Evolutionary conservation across 1,140 invertebrate genomes (phyloP), one percentile per base, ranked within the genome.

Genomic region (Uloborus diversus): DNA sequence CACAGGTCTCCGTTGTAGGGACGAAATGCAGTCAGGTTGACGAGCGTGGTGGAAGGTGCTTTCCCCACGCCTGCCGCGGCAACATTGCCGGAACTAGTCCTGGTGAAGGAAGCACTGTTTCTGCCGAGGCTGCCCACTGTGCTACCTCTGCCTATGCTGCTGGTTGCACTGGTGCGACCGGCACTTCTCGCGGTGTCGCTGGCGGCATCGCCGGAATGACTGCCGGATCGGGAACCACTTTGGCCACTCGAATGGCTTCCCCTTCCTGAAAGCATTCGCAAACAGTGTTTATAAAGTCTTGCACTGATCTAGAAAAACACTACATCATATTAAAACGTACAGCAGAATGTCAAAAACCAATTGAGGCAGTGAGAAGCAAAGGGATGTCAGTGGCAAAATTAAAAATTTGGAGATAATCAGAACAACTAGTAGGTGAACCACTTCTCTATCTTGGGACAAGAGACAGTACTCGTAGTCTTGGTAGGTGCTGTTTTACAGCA

Each of bases 51-150:
- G 4, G 79, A 75, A 23, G 79, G 56, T 49, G 81, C 64, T 66
- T 81, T 82, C 1, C 57, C 59, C 1, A 73, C 30, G 25, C 79
- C 47, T 11, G 69, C 33, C 1, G 70, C 25, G 13, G 81, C 66
- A 13, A 82, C 57, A 33, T 73, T 82, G 7, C 82, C 80, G 11
- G 76, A 79, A 73, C 65, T 79, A 33, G 82, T 82, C n/a, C 82
- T 56, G 17, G 80, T 78, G 56, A 81, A 81, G 14, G 78, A 75
- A 11, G 71, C 71, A 64, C 70, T 76, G n/a, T 81, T 82, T 20
- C 79, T 56, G 14, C 81, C 81, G 0, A 82, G 49, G 49, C 81
- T 82, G 25, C 68, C 68, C 4, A 80, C 65, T 32, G 80, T 81
- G n/a, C 79, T 81, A 13, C 80, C 73, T 17, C 81, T 49, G 47